Conservation (phyloP, 2,888 invertebrate species). For the Stenichneumon culpator region DNA sequence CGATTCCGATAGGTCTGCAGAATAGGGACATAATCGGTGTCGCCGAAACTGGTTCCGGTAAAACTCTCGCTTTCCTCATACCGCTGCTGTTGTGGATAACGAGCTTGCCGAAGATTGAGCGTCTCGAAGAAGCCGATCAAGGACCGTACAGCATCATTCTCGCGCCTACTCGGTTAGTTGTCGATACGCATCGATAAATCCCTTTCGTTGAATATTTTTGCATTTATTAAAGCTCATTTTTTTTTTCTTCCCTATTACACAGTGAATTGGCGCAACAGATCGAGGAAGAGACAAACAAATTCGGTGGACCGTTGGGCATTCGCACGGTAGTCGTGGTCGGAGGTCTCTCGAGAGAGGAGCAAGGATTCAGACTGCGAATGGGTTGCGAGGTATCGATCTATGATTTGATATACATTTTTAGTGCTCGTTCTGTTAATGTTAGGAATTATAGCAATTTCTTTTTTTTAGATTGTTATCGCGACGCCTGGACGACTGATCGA, state of each 20-base stretch:
- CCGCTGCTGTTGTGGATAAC: slow-evolving; percentile 99
- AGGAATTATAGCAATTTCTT: background rate
- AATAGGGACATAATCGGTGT: slow-evolving; percentile 99
- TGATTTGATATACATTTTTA: background rate
- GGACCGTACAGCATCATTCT: slow-evolving; percentile 99
- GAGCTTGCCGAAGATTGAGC: slow-evolving; percentile 97
- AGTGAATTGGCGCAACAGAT: slow-evolving; percentile 99
- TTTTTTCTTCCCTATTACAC: slow-evolving; percentile 44
- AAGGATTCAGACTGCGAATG: slow-evolving; percentile 97
- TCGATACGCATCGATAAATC: background rate
- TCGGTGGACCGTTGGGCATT: slow-evolving; percentile 96
- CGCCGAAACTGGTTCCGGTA: slow-evolving; percentile 99
- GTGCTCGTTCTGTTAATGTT: background rate
- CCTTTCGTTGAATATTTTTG: background rate
- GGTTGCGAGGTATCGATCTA: slow-evolving; percentile 95
- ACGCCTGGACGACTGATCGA: slow-evolving; percentile 99
- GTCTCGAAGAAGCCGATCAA: slow-evolving; percentile 95
- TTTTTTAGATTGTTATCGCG: slow-evolving; percentile 95
- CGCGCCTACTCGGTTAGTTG: slow-evolving; percentile 94
- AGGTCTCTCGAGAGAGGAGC: slow-evolving; percentile 98
- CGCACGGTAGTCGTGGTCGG: slow-evolving; percentile 99
- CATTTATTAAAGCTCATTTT: background rate
- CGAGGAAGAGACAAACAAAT: slow-evolving; percentile 99
- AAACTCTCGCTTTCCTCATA: slow-evolving; percentile 99
- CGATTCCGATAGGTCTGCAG: slow-evolving; percentile 98